Conservation (phyloP, 2,888 invertebrate genomes). For the Acanthosepion lycidas region DNA sequence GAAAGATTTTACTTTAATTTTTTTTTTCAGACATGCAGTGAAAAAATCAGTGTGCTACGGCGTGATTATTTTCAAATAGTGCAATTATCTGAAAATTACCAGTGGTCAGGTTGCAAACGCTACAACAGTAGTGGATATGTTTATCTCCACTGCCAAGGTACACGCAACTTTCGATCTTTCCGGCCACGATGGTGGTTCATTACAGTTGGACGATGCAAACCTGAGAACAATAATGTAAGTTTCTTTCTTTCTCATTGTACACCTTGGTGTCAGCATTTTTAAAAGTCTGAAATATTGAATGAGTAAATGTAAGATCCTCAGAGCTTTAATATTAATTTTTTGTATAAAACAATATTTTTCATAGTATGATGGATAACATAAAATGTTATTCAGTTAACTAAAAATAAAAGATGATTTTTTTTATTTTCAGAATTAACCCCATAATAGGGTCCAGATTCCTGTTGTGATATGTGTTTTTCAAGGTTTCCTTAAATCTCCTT, state of each 20-base stretch:
- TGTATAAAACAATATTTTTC: too few relatives aligned
- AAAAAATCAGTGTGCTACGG: constrained; percentile 83
- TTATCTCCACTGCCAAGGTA: constrained; percentile 67
- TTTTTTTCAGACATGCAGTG: constrained; percentile 81
- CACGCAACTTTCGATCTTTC: constrained; percentile 83
- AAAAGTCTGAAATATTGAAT: too few relatives aligned
- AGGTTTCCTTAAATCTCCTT: too few relatives aligned
- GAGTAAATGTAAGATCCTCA: too few relatives aligned
- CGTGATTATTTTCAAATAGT: constrained; percentile 86
- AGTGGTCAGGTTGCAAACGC: constrained; percentile 63
- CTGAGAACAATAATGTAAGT: constrained; percentile 77
- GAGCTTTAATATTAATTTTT: too few relatives aligned
- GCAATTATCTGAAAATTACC: constrained; percentile 78
- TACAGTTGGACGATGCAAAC: constrained; percentile 85
- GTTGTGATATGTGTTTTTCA: too few relatives aligned
- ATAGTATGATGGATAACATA: too few relatives aligned
- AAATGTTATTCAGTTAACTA: too few relatives aligned
- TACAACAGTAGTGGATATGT: constrained; percentile 51
- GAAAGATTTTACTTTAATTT: background rate
- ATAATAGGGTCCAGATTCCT: too few relatives aligned
- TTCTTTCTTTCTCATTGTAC: background rate
- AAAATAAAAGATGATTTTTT: too few relatives aligned
- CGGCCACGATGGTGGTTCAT: constrained; percentile 96
- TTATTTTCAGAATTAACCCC: too few relatives aligned
- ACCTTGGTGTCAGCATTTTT: too few relatives aligned